Base-by-base conservation (phyloP, 2,113 vertebrate genomes). In the Anarrhichthys ocellatus region DNA sequence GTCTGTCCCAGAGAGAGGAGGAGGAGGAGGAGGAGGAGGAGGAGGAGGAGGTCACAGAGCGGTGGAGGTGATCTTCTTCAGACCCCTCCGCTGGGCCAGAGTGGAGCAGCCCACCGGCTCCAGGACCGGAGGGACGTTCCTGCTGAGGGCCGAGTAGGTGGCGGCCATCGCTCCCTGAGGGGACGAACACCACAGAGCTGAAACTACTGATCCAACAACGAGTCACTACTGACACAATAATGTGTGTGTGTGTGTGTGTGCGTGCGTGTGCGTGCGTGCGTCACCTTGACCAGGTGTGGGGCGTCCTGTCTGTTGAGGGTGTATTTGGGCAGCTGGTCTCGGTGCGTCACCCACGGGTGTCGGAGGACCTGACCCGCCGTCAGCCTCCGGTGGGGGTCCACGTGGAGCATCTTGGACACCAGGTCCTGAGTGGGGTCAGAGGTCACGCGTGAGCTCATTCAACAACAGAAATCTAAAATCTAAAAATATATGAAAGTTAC, bases 31-130 rank as follows among this genome's bases (percentile, higher is more conserved):
- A 54, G 65, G 7, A 46, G 38, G 38, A 18, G 38, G 42, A 7
- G 71, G 1, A 54, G 62, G 7, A 50, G 81, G 61, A 42, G 64
- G 87, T 94, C 90, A 94, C 89, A 94, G 93, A 54, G 93, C 93
- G 0, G 97, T 98, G 84, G 98, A 99, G 1, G 98, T 98, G 85
- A 99, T 95, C 93, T 97, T 97, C 93, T 97, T 98, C 96, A 98
- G 93, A 54, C 97, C 97, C 58, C 98, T 90, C 75, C 97, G 94
- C 92, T 98, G 97, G 59, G 98, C 98, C 92, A 99, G 94, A 81
- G 88, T 95, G 88, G 98, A 99, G 6, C 97, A 96, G 73, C 97
- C 92, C 79, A 99, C 97, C 0, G 98, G 97, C 92, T 99, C 97
- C 85, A 99, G 96, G 75, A 97, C 94, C 0, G 97, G 96, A 0